Evolutionary conservation across 2,888 invertebrate species (phyloP).

Genomic region (Cataglyphis albicans): DNA sequence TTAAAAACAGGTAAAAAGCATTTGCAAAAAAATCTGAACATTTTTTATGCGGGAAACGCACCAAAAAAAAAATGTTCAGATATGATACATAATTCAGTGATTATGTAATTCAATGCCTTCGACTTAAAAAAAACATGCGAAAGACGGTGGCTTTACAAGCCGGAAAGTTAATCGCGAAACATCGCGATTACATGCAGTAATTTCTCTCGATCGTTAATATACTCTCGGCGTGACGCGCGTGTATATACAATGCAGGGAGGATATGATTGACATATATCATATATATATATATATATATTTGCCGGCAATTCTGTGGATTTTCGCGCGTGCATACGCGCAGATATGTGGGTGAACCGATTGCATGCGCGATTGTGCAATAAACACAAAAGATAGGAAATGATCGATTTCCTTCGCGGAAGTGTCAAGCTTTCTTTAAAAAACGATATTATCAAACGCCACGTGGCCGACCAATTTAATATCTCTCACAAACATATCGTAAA

Average conservation of each 20-base stretch:
- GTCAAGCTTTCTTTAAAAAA: slow-evolving; percentile 58
- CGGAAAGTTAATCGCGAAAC: slow-evolving; percentile 32
- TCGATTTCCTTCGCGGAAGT: slow-evolving; percentile 72
- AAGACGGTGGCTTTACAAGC: slow-evolving; percentile 3
- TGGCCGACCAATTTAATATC: slow-evolving; percentile 52
- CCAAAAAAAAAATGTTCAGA: background rate
- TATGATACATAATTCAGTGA: background rate
- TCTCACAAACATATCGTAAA: slow-evolving; percentile 21
- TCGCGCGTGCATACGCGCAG: slow-evolving; percentile 23
- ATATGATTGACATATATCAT: background rate
- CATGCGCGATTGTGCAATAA: slow-evolving; percentile 73
- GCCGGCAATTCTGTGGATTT: slow-evolving; percentile 44
- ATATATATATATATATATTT: background rate
- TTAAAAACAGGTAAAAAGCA: background rate
- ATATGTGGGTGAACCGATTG: slow-evolving; percentile 58
- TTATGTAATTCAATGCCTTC: background rate
- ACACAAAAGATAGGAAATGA: slow-evolving; percentile 70
- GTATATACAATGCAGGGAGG: slow-evolving; percentile 3
- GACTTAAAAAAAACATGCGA: background rate
- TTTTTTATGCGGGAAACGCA: background rate
- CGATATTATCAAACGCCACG: slow-evolving; percentile 55
- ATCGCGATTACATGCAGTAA: slow-evolving; percentile 48
- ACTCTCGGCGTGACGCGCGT: slow-evolving; percentile 22
- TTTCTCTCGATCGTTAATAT: slow-evolving; percentile 44
- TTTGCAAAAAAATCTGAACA: background rate